Evolutionary conservation across 2,888 invertebrate species (phyloP).

Genomic region (Anarsia innoxiella): DNA sequence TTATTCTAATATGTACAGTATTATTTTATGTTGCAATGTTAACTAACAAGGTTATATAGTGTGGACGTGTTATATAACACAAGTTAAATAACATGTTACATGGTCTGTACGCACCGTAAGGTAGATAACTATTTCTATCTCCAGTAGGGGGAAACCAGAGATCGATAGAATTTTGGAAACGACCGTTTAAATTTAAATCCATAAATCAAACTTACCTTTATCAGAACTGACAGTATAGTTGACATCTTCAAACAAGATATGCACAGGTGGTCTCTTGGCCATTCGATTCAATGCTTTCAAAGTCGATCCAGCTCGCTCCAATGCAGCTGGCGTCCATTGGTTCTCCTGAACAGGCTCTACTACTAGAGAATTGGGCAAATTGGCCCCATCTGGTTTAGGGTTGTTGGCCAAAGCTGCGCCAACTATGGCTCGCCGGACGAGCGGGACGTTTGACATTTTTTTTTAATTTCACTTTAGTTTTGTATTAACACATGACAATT

Average conservation of each 20-base stretch:
- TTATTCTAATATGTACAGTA: too few species aligned
- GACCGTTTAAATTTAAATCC: not conserved
- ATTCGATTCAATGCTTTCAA: slow-evolving; percentile 70
- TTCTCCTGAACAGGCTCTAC: slow-evolving; percentile 39
- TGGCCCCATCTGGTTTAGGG: slow-evolving; percentile 21
- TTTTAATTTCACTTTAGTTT: too few species aligned
- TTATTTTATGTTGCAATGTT: too few species aligned
- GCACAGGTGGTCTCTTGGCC: slow-evolving; percentile 75
- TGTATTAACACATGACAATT: too few species aligned
- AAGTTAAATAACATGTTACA: too few species aligned
- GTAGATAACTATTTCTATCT: too few species aligned
- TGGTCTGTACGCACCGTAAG: too few species aligned
- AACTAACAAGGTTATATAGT: too few species aligned
- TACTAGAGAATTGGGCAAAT: slow-evolving; percentile 35
- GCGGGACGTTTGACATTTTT: slow-evolving; percentile 52
- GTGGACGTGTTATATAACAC: too few species aligned
- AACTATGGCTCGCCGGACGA: slow-evolving; percentile 60
- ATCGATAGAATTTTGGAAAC: too few species aligned
- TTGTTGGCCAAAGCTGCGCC: slow-evolving; percentile 51
- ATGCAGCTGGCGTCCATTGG: slow-evolving; percentile 65
- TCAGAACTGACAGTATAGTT: slow-evolving; percentile 66
- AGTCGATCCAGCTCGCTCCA: slow-evolving; percentile 66
- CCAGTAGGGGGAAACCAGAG: too few species aligned
- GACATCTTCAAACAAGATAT: slow-evolving; percentile 76
- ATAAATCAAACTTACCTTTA: slow-evolving; percentile 40